Evolutionary conservation across 2,797 vertebrate genomes (phyloP).

Genomic region (Natrix natrix): DNA sequence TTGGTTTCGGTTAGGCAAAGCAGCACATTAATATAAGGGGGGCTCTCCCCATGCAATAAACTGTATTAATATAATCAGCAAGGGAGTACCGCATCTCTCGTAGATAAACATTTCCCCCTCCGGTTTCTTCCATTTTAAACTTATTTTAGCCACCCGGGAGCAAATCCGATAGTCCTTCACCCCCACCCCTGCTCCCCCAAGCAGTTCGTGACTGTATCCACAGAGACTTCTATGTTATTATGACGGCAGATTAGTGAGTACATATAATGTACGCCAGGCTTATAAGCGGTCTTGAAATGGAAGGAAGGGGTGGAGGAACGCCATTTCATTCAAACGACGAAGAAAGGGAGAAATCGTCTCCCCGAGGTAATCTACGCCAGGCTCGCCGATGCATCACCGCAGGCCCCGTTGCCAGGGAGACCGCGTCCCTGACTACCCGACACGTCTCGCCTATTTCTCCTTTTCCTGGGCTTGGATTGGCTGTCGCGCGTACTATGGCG

Average conservation of each 20-base stretch:
- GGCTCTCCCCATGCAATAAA: not conserved
- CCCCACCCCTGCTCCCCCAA: not conserved
- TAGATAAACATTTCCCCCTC: not conserved
- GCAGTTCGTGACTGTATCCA: not conserved
- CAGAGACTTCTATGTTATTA: not conserved
- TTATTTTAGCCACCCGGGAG: not conserved
- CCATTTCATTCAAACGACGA: not conserved
- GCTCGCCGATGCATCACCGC: not conserved
- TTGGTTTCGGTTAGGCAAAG: conserved; percentile 15
- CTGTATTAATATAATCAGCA: not conserved
- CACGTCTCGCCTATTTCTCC: not conserved
- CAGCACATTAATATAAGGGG: not conserved
- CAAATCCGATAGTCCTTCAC: not conserved
- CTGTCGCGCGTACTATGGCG: rapidly evolving
- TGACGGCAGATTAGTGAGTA: not conserved
- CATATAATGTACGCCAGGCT: not conserved
- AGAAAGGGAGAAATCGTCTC: not conserved
- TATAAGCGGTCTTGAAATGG: not conserved
- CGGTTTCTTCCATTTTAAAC: not conserved
- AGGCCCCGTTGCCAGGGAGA: conserved; percentile 19
- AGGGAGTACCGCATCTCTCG: not conserved
- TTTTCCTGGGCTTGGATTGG: not conserved
- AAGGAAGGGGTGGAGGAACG: not conserved
- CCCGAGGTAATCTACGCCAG: not conserved
- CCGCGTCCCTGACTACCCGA: not conserved